Evolutionary conservation across 2,888 invertebrate species (phyloP), one percentile per base, ranked within the genome.

Genomic region (Himalopsyche kuldschensis): DNA sequence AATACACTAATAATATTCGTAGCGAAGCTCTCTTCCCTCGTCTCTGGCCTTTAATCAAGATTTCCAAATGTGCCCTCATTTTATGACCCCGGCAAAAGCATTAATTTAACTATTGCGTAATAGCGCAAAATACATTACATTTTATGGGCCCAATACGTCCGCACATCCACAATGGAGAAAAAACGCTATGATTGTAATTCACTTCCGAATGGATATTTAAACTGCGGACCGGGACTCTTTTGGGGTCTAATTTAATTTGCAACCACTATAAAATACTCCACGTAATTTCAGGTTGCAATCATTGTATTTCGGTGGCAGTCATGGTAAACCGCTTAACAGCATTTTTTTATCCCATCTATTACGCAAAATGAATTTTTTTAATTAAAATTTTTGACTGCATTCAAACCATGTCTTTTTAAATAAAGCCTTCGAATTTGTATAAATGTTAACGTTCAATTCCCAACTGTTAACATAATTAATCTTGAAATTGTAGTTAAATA

Each of bases 41-140:
- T 20, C 55, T 80, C 31, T 24, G 80, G 46, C 35, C 63, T 69
- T 80, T 80, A 75, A 80, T 80, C 63, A 69, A 27, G 63, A 35
- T 47, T 80, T 80, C 69, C 17, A 80, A 80, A 80, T 80, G 75
- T 46, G 75, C 75, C 75, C 80, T 30, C 30, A 10, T 80, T 80
- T 80, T 75, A 80, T 47, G 80, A 80, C 75, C 80, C 27, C 30
- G 31, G 75, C 75, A 17, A 75, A 30, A 47, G 47, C 75, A 80
- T 80, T 80, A 80, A 80, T 80, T 80, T 80, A 75, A 80, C 47
- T 31, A 46, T 69, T 75, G 80, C 80, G 80, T 41, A 69, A 69
- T 80, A 35, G 80, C 80, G 63, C 41, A 75, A 80, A 80, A 80
- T 63, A 24, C 80, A 80, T 80, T 80, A 80, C 80, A 80, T 35